A percentile compares a stretch with the other conserved stretches of the same genome.
Conservation (phyloP, 2,797 vertebrate species). For the Capromys pilorides region DNA sequence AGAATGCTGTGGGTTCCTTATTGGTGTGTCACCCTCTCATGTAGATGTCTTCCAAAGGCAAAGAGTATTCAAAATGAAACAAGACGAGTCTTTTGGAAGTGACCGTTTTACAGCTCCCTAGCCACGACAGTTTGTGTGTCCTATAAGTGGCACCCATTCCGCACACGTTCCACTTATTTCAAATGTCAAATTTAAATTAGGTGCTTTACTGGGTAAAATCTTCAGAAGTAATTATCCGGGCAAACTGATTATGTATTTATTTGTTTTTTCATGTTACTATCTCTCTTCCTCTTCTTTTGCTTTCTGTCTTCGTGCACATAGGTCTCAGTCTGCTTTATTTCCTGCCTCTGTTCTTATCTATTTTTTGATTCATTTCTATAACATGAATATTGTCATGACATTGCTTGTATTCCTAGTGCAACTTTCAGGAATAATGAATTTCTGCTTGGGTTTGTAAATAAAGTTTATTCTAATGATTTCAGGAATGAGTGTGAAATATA, state of each 20-base stretch:
- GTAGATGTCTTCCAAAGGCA: neutral
- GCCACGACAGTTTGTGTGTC: too few relatives aligned
- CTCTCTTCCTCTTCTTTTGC: neutral
- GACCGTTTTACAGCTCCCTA: neutral
- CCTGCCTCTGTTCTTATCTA: neutral
- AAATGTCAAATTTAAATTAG: neutral
- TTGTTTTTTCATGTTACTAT: neutral
- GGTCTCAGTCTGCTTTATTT: neutral
- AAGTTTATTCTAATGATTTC: constrained; percentile 51
- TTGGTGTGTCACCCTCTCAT: neutral
- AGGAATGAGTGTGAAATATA: constrained; percentile 5
- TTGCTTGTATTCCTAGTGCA: neutral
- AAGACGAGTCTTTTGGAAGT: neutral
- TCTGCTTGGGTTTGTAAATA: constrained; percentile 45
- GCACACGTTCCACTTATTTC: neutral
- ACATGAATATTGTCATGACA: neutral
- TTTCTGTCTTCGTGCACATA: neutral
- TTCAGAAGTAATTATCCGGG: neutral
- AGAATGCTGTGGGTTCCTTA: neutral
- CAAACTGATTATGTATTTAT: neutral
- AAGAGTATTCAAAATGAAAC: neutral
- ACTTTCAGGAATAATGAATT: neutral
- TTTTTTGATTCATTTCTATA: neutral
- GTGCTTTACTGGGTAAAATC: neutral
- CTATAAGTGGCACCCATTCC: neutral